Conservation (phyloP, 2,113 vertebrate genomes). For the Mellivora capensis region DNA sequence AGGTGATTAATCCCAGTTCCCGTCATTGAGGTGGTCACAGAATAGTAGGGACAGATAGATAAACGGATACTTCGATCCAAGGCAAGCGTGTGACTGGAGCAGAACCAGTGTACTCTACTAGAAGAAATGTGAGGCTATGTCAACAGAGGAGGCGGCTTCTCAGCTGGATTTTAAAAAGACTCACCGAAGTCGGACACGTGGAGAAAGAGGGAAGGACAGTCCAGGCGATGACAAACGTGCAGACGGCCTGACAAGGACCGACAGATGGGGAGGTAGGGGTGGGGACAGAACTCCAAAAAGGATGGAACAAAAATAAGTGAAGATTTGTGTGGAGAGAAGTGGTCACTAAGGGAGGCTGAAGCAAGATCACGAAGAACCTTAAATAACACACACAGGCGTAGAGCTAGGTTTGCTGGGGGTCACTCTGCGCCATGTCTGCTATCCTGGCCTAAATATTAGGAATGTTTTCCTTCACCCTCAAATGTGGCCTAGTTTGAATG, state of each 20-base stretch:
- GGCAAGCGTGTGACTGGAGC: background rate
- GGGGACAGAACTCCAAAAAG: background rate
- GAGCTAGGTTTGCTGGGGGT: background rate
- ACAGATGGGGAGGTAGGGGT: background rate
- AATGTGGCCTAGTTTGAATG: background rate
- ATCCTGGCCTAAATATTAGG: background rate
- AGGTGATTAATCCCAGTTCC: background rate
- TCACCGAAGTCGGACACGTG: background rate
- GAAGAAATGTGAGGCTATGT: background rate
- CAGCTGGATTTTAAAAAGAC: background rate
- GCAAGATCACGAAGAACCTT: background rate
- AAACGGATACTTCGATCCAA: background rate
- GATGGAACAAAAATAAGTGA: background rate
- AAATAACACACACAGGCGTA: background rate
- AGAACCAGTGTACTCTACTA: background rate
- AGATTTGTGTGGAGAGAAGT: background rate
- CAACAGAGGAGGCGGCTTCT: background rate
- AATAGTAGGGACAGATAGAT: background rate
- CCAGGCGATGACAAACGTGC: background rate
- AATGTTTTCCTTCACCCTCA: background rate
- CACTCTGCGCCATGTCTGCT: background rate
- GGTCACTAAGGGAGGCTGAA: background rate
- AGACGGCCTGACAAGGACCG: background rate
- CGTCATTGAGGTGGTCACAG: background rate
- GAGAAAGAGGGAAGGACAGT: background rate